These are phyloP conservation scores for Lacerta bilineata DNA, from an alignment of 2,797 vertebrate species.

Conservation along the genomic window DNA sequence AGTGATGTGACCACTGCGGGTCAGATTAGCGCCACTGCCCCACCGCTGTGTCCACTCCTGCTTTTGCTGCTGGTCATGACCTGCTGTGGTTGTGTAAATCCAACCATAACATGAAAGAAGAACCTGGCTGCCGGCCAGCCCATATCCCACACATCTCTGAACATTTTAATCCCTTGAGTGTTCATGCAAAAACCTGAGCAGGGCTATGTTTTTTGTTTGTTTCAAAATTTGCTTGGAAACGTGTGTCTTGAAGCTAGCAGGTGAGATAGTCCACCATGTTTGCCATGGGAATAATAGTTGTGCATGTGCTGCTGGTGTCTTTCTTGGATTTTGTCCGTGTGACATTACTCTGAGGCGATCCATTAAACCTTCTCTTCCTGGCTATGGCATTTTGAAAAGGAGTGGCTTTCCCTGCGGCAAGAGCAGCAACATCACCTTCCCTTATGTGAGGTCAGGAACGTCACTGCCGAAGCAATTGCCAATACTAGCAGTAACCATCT, in stretches of 20 bases:
- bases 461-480: neutral
- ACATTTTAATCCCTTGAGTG: too few species aligned
- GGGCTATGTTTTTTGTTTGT: neutral
- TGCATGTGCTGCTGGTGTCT: neutral
- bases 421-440: neutral
- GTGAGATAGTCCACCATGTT: neutral
- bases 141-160: too few species aligned
- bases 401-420: neutral
- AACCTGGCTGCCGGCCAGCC: neutral
- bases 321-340: neutral
- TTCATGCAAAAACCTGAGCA: too few species aligned
- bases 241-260: neutral
- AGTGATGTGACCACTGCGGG: too few species aligned
- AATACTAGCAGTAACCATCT: neutral
- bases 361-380: neutral
- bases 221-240: neutral
- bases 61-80: neutral
- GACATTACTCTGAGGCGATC: neutral
- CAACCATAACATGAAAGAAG: neutral
- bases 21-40: too few species aligned
- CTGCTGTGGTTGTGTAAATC: neutral
- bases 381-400: neutral
- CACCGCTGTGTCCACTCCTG: neutral
- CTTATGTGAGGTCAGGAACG: neutral
- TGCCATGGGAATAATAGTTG: neutral